Conservation (phyloP, 2,888 invertebrate genomes). For the Liodrosophila aerea region DNA sequence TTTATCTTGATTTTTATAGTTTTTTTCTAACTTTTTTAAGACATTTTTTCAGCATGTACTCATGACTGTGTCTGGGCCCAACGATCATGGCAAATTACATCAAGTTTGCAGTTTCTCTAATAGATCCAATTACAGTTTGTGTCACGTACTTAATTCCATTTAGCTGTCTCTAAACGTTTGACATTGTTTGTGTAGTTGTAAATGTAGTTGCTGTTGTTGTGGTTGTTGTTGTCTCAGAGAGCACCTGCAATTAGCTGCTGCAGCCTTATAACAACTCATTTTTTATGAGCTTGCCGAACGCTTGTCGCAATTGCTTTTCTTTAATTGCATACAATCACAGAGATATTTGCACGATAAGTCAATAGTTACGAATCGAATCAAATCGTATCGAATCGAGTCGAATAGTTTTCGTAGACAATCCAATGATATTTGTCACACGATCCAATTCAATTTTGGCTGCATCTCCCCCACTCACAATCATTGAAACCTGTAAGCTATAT, state of each 20-base stretch:
- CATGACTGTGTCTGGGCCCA: not conserved
- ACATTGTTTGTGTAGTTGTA: slow-evolving; percentile 29
- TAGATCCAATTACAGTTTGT: slow-evolving; percentile 73
- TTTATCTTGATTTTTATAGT: too few relatives aligned
- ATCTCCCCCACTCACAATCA: slow-evolving; percentile 28
- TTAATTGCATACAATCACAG: slow-evolving; percentile 72
- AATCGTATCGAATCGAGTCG: slow-evolving; percentile 17
- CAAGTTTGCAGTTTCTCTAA: slow-evolving; percentile 48
- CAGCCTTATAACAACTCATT: slow-evolving; percentile 69
- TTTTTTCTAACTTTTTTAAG: not conserved
- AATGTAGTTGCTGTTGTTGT: slow-evolving; percentile 20
- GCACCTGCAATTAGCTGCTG: slow-evolving; percentile 70
- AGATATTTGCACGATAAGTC: slow-evolving; percentile 50
- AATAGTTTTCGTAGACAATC: slow-evolving; percentile 15
- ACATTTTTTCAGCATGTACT: not conserved
- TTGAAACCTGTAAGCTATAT: slow-evolving; percentile 55
- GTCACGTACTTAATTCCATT: slow-evolving; percentile 77
- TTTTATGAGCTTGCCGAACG: slow-evolving; percentile 51
- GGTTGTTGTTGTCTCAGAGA: slow-evolving; percentile 16
- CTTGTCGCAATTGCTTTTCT: slow-evolving; percentile 38
- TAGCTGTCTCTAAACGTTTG: slow-evolving; percentile 68
- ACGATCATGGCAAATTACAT: slow-evolving; percentile 35
- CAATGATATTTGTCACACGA: slow-evolving; percentile 67
- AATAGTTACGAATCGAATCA: slow-evolving; percentile 33
- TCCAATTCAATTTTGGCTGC: slow-evolving; percentile 55